A percentile compares a stretch with the other conserved stretches of the same genome.
These are phyloP conservation scores for Aleiodes testaceus DNA, from an alignment of 2,888 invertebrate species.

Conservation along the genomic window DNA sequence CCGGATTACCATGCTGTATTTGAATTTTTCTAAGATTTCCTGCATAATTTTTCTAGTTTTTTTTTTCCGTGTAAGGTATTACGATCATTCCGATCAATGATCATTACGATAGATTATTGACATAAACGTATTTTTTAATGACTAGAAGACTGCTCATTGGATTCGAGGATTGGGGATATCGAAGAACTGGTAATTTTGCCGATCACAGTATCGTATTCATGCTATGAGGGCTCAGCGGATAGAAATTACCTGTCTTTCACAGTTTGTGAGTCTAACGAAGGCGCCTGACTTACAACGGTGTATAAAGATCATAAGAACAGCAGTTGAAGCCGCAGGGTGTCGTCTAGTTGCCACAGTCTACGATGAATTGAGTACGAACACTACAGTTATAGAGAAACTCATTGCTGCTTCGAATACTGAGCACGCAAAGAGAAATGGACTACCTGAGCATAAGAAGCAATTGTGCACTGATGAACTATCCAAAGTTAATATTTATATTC, in stretches of 20 bases:
- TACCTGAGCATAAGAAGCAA: too few relatives aligned
- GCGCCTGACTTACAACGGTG: constrained; percentile 36
- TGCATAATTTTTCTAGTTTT: too few relatives aligned
- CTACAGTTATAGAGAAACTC: constrained; percentile 39
- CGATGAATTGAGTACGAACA: constrained; percentile 39
- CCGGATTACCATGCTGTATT: too few relatives aligned
- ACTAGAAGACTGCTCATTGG: constrained; percentile 30
- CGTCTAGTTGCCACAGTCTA: constrained; percentile 41
- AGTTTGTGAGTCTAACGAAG: constrained; percentile 40
- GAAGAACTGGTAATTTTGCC: constrained; percentile 35
- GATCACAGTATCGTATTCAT: constrained; percentile 49
- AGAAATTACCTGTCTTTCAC: constrained; percentile 45
- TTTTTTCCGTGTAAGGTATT: too few relatives aligned
- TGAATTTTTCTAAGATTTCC: too few relatives aligned
- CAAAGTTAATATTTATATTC: too few relatives aligned
- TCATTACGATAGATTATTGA: too few relatives aligned
- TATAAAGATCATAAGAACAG: constrained; percentile 38
- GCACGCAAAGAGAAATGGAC: too few relatives aligned
- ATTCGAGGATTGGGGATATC: constrained; percentile 45
- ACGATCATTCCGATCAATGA: too few relatives aligned
- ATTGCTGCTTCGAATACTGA: not conserved
- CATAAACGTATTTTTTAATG: too few relatives aligned
- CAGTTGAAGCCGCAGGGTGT: constrained; percentile 39
- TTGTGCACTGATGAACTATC: too few relatives aligned
- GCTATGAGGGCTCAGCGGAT: constrained; percentile 46